Percentiles rank a stretch among this genome's conserved stretches.
phyloP scores from a whole-genome alignment of 2,113 vertebrate genomes.

The Prietella phreatophila region DNA sequence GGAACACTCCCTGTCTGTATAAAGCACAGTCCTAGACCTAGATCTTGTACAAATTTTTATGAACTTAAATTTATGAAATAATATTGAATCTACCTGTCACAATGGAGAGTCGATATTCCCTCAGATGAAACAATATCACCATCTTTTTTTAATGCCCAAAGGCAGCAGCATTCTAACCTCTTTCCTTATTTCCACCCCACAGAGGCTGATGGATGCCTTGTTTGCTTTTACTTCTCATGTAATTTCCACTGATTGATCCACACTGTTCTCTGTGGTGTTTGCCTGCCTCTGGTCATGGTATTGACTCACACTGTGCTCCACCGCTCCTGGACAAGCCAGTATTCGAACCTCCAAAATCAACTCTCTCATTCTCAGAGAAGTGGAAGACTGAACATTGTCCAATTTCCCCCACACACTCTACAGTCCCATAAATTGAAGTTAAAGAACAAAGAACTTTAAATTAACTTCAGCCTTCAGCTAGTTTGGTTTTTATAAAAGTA shows the following conservation, averaged over 20 bases:
- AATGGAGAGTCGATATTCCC: conserved; percentile 24
- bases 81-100: conserved; percentile 1
- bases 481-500: not conserved
- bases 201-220: conserved; percentile 24
- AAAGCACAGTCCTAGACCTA: not conserved
- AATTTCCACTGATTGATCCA: conserved; percentile 47
- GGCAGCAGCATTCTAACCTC: conserved; percentile 5
- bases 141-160: not conserved
- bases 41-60: not conserved
- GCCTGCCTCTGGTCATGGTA: conserved; percentile 34
- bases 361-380: not conserved
- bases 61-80: not conserved
- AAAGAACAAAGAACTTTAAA: conserved; percentile 22
- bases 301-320: conserved; percentile 31
- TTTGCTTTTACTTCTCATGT: conserved; percentile 37
- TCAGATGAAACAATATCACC: conserved; percentile 32
- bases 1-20: not conserved
- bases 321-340: conserved; percentile 23
- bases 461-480: conserved; percentile 31
- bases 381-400: conserved; percentile 36
- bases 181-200: conserved; percentile 29
- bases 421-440: conserved; percentile 7
- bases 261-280: conserved; percentile 29
- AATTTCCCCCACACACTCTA: conserved; percentile 21
- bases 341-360: conserved; percentile 31